phyloP scores from a whole-genome alignment of 2,888 invertebrate genomes.

The Hydraecia micacea region DNA sequence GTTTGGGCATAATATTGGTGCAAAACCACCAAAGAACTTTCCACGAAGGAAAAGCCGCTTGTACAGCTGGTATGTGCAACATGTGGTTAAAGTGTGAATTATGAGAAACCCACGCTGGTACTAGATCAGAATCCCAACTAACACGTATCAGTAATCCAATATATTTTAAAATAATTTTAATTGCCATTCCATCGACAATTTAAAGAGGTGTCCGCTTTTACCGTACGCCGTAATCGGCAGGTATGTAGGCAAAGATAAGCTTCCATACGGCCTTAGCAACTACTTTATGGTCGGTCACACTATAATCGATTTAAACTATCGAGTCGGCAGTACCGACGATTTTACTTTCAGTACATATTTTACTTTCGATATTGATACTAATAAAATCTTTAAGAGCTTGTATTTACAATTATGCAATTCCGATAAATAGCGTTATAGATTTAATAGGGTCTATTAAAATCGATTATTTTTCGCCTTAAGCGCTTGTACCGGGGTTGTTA shows the following conservation, averaged over 20 bases:
- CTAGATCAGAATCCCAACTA: conserved; percentile 27
- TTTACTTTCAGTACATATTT: conserved; percentile 63
- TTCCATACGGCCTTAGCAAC: conserved; percentile 42
- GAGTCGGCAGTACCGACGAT: conserved; percentile 27
- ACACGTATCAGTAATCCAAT: conserved; percentile 47
- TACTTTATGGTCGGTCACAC: conserved; percentile 51
- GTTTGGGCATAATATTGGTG: background rate
- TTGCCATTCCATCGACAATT: conserved; percentile 42
- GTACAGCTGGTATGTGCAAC: background rate
- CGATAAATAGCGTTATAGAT: conserved; percentile 58
- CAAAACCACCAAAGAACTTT: background rate
- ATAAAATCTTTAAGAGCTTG: conserved; percentile 34
- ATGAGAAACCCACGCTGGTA: conserved; percentile 15
- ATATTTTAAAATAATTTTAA: conserved; percentile 48
- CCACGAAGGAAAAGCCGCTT: background rate
- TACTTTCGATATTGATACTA: conserved; percentile 59
- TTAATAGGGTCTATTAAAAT: conserved; percentile 67
- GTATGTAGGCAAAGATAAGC: conserved; percentile 51
- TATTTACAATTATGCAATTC: conserved; percentile 52
- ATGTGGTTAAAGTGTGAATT: conserved; percentile 18
- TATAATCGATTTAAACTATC: conserved; percentile 61
- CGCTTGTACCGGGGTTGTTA: conserved; percentile 59
- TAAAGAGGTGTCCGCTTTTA: conserved; percentile 59
- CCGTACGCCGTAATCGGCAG: conserved; percentile 47
- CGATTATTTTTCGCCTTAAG: conserved; percentile 66